Evolutionary conservation across 23 tunicate species (phyloP).

Genomic region (Ciona savignyi): DNA sequence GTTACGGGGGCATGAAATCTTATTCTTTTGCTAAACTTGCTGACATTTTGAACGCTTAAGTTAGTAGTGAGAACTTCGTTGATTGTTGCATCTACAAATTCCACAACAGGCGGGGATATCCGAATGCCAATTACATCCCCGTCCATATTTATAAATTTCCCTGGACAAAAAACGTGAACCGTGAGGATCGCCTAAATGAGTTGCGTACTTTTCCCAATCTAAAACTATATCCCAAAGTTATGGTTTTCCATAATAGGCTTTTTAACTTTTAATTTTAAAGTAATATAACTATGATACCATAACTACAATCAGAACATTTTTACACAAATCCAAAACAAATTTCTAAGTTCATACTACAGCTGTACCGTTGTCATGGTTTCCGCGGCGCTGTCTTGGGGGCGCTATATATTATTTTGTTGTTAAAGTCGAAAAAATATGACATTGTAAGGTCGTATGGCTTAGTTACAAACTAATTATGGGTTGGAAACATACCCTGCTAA

Average conservation of each 20-base stretch:
- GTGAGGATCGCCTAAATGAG: not conserved
- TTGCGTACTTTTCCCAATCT: not conserved
- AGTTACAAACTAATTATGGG: too few species aligned
- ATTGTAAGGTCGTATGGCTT: too few species aligned
- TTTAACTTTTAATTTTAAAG: too few species aligned
- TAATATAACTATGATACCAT: too few species aligned
- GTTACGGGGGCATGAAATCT: slow-evolving; percentile 85
- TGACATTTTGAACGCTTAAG: slow-evolving; percentile 55
- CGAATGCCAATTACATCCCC: slow-evolving; percentile 86
- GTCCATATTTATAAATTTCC: slow-evolving; percentile 24
- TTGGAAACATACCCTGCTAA: too few species aligned
- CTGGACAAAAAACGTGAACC: not conserved
- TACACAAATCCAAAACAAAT: too few species aligned
- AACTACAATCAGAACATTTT: too few species aligned
- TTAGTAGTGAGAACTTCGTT: slow-evolving; percentile 25
- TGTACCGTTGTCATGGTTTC: not conserved
- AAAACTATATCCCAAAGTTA: too few species aligned
- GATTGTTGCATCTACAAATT: slow-evolving; percentile 61
- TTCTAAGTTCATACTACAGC: not conserved
- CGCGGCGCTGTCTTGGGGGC: not conserved
- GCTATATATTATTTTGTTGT: too few species aligned
- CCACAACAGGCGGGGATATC: slow-evolving; percentile 77
- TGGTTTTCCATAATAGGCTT: too few species aligned
- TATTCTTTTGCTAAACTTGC: slow-evolving; percentile 73
- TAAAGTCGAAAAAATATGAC: too few species aligned